Conservation (phyloP, 2,113 vertebrate genomes). For the Nestor notabilis region DNA sequence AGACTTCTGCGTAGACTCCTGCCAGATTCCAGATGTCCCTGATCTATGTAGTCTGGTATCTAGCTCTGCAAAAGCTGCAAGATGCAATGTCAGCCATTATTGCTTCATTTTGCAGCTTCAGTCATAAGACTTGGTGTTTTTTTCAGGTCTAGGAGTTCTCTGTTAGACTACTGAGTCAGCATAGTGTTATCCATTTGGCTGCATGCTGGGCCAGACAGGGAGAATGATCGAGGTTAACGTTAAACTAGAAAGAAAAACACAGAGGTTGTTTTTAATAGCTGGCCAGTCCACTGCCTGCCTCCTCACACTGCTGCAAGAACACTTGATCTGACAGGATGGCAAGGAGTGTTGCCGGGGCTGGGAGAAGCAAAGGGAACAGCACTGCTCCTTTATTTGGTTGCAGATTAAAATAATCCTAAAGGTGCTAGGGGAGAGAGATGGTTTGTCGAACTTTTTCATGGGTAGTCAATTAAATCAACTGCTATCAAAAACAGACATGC, state of each 20-base stretch:
- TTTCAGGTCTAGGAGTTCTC: background rate
- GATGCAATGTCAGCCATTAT: background rate
- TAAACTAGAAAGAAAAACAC: background rate
- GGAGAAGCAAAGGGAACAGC: background rate
- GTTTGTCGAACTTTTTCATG: background rate
- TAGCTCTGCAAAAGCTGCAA: background rate
- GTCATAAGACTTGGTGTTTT: background rate
- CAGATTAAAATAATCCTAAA: background rate
- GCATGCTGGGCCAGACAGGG: background rate
- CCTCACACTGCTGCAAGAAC: background rate
- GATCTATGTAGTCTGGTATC: background rate
- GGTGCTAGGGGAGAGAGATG: background rate
- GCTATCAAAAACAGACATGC: background rate
- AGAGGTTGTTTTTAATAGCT: background rate
- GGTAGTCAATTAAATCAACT: background rate
- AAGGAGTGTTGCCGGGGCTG: background rate
- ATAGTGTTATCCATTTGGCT: background rate
- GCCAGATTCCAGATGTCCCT: background rate
- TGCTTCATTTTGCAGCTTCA: background rate
- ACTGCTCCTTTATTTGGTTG: background rate
- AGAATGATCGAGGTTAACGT: background rate
- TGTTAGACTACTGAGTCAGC: slow-evolving; percentile 17
- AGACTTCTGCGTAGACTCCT: background rate
- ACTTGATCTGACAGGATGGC: background rate
- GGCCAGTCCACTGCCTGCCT: background rate